phyloP scores from a whole-genome alignment of 1,140 invertebrate species.

The Euura lappo region DNA sequence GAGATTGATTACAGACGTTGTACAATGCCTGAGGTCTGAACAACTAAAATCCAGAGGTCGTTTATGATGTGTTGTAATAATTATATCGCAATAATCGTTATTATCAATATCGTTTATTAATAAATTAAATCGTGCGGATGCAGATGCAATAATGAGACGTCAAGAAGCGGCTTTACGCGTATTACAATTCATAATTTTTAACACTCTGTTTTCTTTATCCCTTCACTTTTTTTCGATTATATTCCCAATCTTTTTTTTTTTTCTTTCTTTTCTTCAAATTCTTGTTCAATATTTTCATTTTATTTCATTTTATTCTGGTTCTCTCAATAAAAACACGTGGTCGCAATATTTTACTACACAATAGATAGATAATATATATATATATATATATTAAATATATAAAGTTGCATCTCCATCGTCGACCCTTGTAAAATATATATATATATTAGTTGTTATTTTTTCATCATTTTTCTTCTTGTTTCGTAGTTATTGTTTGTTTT shows the following conservation, averaged over 20 bases:
- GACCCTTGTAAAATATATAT: neutral
- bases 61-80: neutral
- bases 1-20: neutral
- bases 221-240: no score
- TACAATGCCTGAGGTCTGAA: neutral
- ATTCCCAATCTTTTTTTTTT: slow-evolving; percentile 7
- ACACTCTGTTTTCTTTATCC: slow-evolving; percentile 43
- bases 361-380: slow-evolving; percentile 46
- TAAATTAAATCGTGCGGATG: slow-evolving; percentile 62
- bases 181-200: slow-evolving; percentile 58
- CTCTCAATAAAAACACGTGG: slow-evolving; percentile 49
- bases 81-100: neutral
- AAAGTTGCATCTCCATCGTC: slow-evolving; percentile 47
- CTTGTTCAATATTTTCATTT: no score
- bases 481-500: no score
- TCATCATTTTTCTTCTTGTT: no score
- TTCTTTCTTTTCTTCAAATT: neutral
- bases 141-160: slow-evolving; percentile 63
- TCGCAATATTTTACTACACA: slow-evolving; percentile 50
- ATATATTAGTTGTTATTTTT: no score
- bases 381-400: slow-evolving; percentile 41
- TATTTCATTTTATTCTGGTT: neutral
- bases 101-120: slow-evolving; percentile 60
- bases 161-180: slow-evolving; percentile 58
- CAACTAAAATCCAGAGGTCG: no score